Percentiles rank a stretch among this genome's conserved stretches.
Conservation (phyloP, 2,888 invertebrate genomes). For the Pheosia tremula region DNA sequence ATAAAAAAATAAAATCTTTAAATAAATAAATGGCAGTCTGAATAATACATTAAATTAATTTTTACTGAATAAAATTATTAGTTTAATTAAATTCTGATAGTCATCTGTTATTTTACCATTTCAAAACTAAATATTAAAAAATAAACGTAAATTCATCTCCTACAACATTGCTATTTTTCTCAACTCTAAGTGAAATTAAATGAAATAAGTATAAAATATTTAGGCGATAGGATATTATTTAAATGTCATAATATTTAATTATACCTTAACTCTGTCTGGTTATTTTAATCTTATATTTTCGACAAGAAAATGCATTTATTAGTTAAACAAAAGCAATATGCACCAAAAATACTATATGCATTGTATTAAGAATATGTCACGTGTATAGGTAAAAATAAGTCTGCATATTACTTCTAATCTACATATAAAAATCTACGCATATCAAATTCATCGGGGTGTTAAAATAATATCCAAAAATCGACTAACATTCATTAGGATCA, state of each 20-base stretch:
- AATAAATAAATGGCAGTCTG: slow-evolving; percentile 48
- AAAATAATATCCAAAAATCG: slow-evolving; percentile 27
- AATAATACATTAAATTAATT: slow-evolving; percentile 28
- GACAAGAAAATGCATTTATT: neutral
- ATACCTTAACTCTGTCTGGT: neutral
- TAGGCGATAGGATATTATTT: neutral
- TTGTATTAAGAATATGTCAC: no score
- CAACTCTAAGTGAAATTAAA: no score
- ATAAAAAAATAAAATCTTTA: slow-evolving; percentile 25
- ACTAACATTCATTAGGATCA: slow-evolving; percentile 37
- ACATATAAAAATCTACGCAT: slow-evolving; percentile 26
- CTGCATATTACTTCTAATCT: neutral
- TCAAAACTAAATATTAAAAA: no score
- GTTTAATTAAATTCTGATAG: neutral
- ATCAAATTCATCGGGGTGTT: slow-evolving; percentile 33
- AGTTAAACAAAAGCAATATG: no score
- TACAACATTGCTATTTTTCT: no score
- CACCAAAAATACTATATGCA: no score
- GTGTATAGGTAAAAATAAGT: neutral
- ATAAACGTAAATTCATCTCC: no score
- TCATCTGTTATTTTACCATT: neutral
- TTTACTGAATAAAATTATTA: slow-evolving; percentile 14
- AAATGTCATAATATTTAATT: neutral
- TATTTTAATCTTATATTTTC: neutral
- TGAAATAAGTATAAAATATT: neutral